Conservation (phyloP, 2,888 invertebrate species). For the Agapostemon virescens region DNA sequence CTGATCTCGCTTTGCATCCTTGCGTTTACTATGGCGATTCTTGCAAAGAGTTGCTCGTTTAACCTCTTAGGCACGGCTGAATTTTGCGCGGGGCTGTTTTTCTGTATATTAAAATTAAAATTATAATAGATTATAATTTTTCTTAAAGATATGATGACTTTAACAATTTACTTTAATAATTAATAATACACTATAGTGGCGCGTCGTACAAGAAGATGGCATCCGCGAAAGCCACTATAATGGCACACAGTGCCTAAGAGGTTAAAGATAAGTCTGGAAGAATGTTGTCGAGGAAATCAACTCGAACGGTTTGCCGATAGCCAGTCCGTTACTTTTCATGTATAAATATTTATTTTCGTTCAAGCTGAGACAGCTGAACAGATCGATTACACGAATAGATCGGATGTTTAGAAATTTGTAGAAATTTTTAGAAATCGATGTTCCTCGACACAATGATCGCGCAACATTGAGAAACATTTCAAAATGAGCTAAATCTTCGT, state of each 20-base stretch:
- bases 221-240: too few species aligned
- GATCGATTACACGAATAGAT: neutral
- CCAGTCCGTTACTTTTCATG: neutral
- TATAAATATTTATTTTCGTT: neutral
- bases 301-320: neutral
- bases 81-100: too few species aligned
- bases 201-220: too few species aligned
- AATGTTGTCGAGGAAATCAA: neutral
- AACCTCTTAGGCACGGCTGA: too few species aligned
- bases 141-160: too few species aligned
- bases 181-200: too few species aligned
- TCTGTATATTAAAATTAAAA: too few species aligned
- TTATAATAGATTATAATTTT: too few species aligned
- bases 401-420: neutral
- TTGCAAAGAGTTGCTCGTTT: neutral
- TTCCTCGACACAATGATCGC: neutral
- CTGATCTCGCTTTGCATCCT: neutral
- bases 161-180: too few species aligned
- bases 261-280: neutral
- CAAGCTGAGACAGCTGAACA: neutral
- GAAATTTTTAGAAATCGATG: neutral
- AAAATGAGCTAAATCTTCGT: conserved; percentile 1
- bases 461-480: neutral
- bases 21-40: neutral
- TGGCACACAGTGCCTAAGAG: too few species aligned